phyloP scores from a whole-genome alignment of 2,113 vertebrate species.

The Dolichallabes microphthalmus region DNA sequence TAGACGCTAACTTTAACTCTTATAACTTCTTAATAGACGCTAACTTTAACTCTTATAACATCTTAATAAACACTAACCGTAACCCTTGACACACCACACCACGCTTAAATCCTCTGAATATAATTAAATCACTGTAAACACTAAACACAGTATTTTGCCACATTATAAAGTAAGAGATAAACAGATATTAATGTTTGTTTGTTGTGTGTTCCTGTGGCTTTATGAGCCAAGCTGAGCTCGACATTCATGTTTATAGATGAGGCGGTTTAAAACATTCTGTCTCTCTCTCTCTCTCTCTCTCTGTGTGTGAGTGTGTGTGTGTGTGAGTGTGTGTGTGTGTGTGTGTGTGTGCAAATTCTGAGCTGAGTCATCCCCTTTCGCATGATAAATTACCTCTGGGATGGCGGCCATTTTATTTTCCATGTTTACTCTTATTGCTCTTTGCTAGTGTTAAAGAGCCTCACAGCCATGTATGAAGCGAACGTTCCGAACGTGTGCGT shows the following conservation, averaged over 20 bases:
- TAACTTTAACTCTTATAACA: not conserved
- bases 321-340: not conserved
- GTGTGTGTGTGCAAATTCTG: not conserved
- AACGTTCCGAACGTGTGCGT: not conserved
- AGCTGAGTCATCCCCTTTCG: not conserved
- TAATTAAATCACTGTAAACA: not conserved
- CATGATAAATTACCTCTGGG: not conserved
- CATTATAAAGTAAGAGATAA: not conserved
- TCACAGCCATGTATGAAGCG: not conserved
- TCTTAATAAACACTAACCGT: not conserved
- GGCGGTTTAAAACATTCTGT: not conserved
- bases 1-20: not conserved
- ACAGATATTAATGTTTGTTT: not conserved
- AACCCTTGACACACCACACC: not conserved
- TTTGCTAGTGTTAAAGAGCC: not conserved
- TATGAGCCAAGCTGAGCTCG: not conserved
- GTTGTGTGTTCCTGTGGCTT: not conserved
- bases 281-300: not conserved
- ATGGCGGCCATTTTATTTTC: not conserved
- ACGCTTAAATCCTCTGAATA: not conserved
- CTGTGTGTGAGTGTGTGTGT: not conserved
- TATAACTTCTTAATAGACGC: no score
- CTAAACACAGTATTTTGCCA: not conserved
- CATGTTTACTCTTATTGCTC: not conserved
- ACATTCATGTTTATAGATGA: not conserved